Conservation (phyloP, 2,113 vertebrate genomes). For the Agapornis roseicollis region DNA sequence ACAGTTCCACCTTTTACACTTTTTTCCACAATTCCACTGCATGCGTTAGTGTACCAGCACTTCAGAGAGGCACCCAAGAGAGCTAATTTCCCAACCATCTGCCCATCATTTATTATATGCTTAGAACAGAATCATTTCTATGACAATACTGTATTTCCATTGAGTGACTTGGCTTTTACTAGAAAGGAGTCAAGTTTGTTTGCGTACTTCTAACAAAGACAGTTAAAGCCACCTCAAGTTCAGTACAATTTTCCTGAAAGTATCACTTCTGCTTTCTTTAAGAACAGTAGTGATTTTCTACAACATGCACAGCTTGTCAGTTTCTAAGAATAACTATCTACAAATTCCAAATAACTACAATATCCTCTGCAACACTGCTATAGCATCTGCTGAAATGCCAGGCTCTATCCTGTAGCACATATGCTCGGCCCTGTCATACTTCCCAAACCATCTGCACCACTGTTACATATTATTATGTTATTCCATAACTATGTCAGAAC, state of each 20-base stretch:
- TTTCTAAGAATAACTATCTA: slow-evolving; percentile 2
- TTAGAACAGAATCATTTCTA: neutral
- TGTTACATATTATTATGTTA: neutral
- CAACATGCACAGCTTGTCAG: neutral
- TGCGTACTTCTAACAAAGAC: neutral
- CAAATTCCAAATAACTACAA: neutral
- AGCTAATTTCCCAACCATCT: neutral
- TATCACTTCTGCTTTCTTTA: slow-evolving; percentile 54
- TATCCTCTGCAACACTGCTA: neutral
- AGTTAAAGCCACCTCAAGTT: neutral
- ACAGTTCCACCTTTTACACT: neutral
- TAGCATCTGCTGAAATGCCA: neutral
- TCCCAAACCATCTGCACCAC: neutral
- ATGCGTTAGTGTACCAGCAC: neutral
- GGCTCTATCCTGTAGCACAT: neutral
- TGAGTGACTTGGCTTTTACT: neutral
- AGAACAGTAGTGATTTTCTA: neutral
- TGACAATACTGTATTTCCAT: neutral
- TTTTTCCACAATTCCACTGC: neutral
- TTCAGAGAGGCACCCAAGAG: neutral
- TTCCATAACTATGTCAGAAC: neutral
- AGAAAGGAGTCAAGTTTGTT: slow-evolving; percentile 22
- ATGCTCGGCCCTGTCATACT: neutral
- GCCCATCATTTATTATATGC: neutral
- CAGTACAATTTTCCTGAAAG: neutral